phyloP scores from a whole-genome alignment of 2,113 vertebrate species.

The Tachuris rubrigastra region DNA sequence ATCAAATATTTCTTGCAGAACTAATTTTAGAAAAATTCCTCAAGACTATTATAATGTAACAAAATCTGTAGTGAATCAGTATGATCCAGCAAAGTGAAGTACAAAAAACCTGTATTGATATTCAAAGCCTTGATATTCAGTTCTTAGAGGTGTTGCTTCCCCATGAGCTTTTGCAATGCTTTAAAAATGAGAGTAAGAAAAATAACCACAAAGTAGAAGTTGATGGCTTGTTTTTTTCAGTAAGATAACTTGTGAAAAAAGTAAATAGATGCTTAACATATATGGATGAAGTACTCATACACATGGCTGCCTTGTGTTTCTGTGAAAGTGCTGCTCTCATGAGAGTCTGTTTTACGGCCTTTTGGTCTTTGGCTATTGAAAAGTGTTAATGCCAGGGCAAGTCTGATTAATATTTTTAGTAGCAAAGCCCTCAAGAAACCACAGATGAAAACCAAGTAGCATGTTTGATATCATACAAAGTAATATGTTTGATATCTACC shows the following conservation, averaged over 20 bases:
- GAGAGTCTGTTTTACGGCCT: not conserved
- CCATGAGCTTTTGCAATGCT: not conserved
- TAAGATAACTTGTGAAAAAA: conserved; percentile 10
- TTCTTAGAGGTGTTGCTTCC: not conserved
- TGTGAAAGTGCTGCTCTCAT: not conserved
- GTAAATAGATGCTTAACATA: conserved; percentile 5
- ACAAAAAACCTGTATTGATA: not conserved
- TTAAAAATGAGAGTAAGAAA: conserved; percentile 45
- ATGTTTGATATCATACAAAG: not conserved
- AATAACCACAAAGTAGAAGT: not conserved
- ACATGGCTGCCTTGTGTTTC: not conserved
- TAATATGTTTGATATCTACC: not conserved
- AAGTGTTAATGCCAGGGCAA: conserved; percentile 25
- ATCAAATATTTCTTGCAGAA: conserved; percentile 13
- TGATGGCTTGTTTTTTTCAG: not conserved
- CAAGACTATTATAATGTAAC: not conserved
- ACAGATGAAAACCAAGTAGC: not conserved
- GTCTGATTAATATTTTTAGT: conserved; percentile 30
- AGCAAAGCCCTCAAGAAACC: conserved; percentile 46
- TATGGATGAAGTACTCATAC: not conserved
- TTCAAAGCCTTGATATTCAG: not conserved
- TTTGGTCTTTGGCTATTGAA: conserved; percentile 26
- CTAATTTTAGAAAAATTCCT: conserved; percentile 33
- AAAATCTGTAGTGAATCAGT: not conserved
- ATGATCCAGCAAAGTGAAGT: not conserved